Conservation (phyloP, 2,797 vertebrate genomes). For the Pseudochirops cupreus region DNA sequence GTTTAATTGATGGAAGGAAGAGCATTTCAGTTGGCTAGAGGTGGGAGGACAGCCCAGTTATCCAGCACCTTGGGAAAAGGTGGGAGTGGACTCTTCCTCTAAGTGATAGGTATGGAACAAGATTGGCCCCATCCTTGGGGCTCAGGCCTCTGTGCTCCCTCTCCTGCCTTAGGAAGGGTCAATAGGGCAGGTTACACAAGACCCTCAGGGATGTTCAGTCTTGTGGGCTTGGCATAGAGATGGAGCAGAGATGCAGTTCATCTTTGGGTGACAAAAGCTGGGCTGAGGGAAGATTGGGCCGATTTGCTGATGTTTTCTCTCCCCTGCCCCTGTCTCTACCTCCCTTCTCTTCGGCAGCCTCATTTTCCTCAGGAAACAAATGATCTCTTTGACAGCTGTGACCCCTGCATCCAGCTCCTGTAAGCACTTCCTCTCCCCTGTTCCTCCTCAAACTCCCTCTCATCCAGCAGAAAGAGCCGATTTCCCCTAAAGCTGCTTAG, state of each 20-base stretch:
- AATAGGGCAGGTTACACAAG: no score
- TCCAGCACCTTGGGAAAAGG: background rate
- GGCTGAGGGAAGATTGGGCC: accelerated
- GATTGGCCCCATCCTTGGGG: background rate
- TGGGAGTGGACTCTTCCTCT: background rate
- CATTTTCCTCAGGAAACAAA: background rate
- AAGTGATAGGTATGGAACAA: background rate
- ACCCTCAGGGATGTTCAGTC: background rate
- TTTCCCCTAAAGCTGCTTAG: background rate
- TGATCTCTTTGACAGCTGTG: background rate
- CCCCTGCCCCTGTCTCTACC: background rate
- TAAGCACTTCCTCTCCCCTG: background rate
- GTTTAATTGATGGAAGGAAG: no score
- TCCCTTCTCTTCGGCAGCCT: background rate
- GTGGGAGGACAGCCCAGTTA: background rate
- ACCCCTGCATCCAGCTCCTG: background rate
- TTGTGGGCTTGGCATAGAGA: background rate
- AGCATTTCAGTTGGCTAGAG: background rate
- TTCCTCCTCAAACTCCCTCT: accelerated
- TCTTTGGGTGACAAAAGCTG: background rate
- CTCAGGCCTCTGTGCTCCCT: background rate
- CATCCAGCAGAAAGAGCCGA: background rate
- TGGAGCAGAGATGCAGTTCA: background rate
- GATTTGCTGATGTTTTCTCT: background rate
- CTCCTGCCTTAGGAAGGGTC: background rate